phyloP scores from a whole-genome alignment of 92 coral and sea anemone genomes.

The Parazoanthus darwini region DNA sequence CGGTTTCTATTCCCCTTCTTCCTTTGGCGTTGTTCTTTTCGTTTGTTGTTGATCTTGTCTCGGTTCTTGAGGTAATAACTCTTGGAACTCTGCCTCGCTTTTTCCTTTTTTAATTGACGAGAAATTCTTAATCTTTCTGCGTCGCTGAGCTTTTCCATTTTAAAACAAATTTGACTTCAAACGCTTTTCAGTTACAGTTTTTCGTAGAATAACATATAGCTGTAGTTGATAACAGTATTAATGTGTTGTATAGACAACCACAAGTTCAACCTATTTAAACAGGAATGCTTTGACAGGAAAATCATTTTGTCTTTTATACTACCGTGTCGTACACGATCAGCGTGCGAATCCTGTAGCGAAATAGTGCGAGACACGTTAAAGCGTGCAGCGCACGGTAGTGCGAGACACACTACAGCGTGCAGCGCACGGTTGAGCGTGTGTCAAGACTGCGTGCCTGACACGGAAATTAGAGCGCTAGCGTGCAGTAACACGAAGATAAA shows the following conservation, averaged over 20 bases:
- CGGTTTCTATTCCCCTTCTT: not conserved
- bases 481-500: constrained; percentile 21
- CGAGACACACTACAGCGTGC: no score
- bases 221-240: not conserved
- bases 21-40: constrained; percentile 15
- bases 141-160: not conserved
- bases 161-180: not conserved
- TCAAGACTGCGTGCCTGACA: not conserved
- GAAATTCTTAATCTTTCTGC: constrained; percentile 18
- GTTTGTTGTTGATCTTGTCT: constrained; percentile 4
- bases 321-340: not conserved
- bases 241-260: not conserved
- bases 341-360: no score
- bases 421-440: not conserved
- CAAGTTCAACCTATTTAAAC: not conserved
- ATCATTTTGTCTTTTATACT: not conserved
- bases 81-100: constrained; percentile 12
- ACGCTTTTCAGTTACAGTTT: not conserved
- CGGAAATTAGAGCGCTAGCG: not conserved
- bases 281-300: not conserved
- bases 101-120: constrained; percentile 7
- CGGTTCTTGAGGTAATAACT: not conserved
- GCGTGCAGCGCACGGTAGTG: not conserved
- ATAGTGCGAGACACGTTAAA: not conserved
- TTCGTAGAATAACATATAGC: not conserved